Evolutionary conservation across 2,888 invertebrate species (phyloP), one percentile per base, ranked within the genome.

Genomic region (Nomada hirtipes): DNA sequence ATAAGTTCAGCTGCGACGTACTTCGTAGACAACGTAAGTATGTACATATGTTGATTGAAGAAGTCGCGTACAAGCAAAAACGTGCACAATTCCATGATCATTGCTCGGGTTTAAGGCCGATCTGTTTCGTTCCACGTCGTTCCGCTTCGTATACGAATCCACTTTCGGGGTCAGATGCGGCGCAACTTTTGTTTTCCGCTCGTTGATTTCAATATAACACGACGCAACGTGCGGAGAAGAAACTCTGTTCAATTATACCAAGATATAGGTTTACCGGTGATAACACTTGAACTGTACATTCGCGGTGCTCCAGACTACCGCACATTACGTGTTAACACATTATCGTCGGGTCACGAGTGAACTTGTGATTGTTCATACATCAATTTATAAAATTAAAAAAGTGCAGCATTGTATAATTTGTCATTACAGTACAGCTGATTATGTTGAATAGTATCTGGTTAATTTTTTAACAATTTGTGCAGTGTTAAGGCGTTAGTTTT

Each of bases 201-300:
- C 82, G 86, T 87, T 89, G 84, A 82, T 89, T 89, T 89, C 83
- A 88, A 89, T 89, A 86, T 88, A 86, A 79, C 29, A 15, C 44
- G 29, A 29, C 57, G 20, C 68, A 18, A 55, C 70, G 61, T 2
- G 53, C 20, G 10, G 63, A 52, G 44, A 67, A 79, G 44, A 67
- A 79, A 63, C 64, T 44, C 79, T 61, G 60, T 74, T 83, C 81
- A 61, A 81, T 67, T 67, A 68, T 59, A 63, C 50, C 57, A 50
- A 18, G 23, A 47, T 72, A 73, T 26, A 23, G 44, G n/a, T 53
- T 47, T 42, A 55, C 65, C 47, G 59, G 55, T 42, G 74, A 70
- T 50, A 60, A 18, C 52, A 4, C 64, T 20, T 26, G n/a, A n/a
- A n/a, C 36, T 52, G 10, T 23, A 10, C 53, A 26, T 18, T 44